Evolutionary conservation across 53 echinoderm and acorn worm genomes (phyloP).

Genomic region (Actinopyga echinites): DNA sequence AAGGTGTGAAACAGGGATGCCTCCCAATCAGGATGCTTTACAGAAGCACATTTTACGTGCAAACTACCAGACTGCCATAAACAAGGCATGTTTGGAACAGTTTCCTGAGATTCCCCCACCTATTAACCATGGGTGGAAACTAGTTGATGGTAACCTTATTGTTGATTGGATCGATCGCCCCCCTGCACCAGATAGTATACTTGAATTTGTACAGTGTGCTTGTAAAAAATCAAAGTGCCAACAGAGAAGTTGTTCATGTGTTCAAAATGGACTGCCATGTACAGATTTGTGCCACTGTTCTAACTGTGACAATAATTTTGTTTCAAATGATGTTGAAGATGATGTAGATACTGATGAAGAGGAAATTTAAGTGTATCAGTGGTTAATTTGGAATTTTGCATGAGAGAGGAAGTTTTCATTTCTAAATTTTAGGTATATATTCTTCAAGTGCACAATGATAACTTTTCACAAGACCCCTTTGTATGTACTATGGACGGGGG

Average conservation of each 20-base stretch:
- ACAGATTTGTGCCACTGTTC: background rate
- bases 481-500: too few species aligned
- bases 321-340: background rate
- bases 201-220: constrained; percentile 24
- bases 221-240: background rate
- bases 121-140: background rate
- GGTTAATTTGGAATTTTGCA: too few species aligned
- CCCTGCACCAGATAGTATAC: constrained; percentile 53
- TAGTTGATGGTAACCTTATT: constrained; percentile 41
- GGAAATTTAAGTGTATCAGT: background rate
- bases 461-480: too few species aligned
- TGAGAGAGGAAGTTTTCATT: too few species aligned
- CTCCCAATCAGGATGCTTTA: background rate
- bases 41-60: background rate
- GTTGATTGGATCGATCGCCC: constrained; percentile 63
- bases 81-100: background rate
- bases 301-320: background rate
- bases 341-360: background rate
- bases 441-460: too few species aligned
- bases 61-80: background rate
- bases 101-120: background rate
- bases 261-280: constrained; percentile 18
- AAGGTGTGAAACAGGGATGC: constrained; percentile 7
- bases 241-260: background rate
- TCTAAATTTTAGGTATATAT: too few species aligned